These are phyloP conservation scores for Puffinus mauretanicus DNA, from an alignment of 2,113 vertebrate genomes.

Conservation along the genomic window DNA sequence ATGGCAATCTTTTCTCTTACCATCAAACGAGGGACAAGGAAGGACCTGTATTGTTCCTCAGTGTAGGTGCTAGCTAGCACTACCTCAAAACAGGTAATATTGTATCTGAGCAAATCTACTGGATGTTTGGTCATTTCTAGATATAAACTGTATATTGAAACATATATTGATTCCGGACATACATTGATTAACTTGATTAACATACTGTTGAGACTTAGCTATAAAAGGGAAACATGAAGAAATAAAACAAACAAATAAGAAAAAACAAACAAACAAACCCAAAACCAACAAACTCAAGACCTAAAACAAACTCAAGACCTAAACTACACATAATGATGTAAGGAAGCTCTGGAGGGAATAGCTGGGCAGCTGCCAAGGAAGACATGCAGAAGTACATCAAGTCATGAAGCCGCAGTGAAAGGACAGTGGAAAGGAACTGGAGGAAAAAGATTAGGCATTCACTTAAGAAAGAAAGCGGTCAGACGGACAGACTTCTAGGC, in stretches of 20 bases:
- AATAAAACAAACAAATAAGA: background rate
- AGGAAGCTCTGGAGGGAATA: background rate
- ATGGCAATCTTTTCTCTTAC: background rate
- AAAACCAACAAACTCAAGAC: background rate
- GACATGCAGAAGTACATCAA: background rate
- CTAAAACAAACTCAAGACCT: background rate
- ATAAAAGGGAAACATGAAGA: background rate
- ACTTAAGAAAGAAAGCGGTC: background rate
- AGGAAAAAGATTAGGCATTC: background rate
- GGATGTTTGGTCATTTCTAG: background rate
- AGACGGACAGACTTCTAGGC: background rate
- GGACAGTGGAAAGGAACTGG: background rate
- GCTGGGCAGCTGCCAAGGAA: background rate
- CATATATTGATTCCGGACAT: background rate
- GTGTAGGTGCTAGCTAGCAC: background rate
- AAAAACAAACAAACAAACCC: background rate
- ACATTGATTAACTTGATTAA: background rate
- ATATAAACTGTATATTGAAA: background rate
- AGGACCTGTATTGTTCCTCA: background rate
- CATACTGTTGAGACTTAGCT: background rate
- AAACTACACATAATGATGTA: background rate
- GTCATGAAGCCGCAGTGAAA: background rate
- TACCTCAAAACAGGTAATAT: background rate
- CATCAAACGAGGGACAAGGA: background rate
- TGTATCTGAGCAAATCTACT: background rate